A percentile compares a stretch with the other conserved stretches of the same genome.
These are phyloP conservation scores for Seriola aureovittata DNA, from an alignment of 2,113 vertebrate species.

Conservation along the genomic window DNA sequence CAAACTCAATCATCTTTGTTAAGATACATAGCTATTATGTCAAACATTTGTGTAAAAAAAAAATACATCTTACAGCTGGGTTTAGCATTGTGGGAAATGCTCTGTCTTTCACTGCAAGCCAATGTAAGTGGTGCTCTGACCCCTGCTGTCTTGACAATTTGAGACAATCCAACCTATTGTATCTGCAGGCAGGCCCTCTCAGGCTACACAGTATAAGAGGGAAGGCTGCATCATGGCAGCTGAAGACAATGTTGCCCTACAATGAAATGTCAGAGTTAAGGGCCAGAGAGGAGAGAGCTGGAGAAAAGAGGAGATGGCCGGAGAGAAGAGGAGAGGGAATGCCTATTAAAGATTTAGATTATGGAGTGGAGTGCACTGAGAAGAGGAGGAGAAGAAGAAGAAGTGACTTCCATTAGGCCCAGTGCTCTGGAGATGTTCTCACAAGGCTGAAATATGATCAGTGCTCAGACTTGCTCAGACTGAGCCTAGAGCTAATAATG, in stretches of 20 bases:
- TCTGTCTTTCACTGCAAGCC: conserved; percentile 29
- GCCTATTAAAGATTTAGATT: conserved; percentile 76
- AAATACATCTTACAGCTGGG: conserved; percentile 1
- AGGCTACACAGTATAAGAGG: conserved; percentile 22
- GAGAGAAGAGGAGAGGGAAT: conserved; percentile 13
- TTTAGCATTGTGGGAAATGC: conserved; percentile 34
- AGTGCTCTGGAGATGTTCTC: conserved; percentile 61
- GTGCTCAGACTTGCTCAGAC: conserved; percentile 35
- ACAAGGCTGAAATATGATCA: conserved; percentile 74
- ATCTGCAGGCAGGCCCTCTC: conserved; percentile 50
- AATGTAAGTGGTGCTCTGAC: conserved; percentile 37
- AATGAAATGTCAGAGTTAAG: conserved; percentile 67
- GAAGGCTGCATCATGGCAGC: conserved; percentile 45
- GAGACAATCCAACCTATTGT: conserved; percentile 78
- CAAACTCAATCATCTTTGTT: not conserved
- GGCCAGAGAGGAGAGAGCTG: conserved; percentile 36
- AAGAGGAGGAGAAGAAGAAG: conserved; percentile 33
- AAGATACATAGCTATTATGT: conserved; percentile 19
- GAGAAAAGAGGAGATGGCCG: not conserved
- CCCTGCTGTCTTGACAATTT: conserved; percentile 56
- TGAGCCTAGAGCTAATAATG: conserved; percentile 37
- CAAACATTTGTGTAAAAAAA: not conserved
- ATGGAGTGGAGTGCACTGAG: conserved; percentile 43
- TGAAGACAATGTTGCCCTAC: conserved; percentile 69
- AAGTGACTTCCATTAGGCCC: conserved; percentile 69